phyloP scores from a whole-genome alignment of 2,797 vertebrate genomes.

The Loriculus beryllinus region DNA sequence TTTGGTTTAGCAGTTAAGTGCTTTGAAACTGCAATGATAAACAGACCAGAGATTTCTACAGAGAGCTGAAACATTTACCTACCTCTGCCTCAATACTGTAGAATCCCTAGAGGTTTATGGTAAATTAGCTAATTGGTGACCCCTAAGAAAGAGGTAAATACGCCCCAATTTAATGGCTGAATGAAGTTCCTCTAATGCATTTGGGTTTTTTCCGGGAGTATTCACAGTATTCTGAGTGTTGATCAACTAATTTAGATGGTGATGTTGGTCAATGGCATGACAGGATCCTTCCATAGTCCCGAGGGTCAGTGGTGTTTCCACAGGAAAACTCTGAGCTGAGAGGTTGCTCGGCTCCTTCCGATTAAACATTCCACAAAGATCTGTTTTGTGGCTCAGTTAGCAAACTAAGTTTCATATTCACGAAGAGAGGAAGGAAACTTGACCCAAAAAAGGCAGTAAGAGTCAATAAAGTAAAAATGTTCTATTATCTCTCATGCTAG shows the following conservation, averaged over 20 bases:
- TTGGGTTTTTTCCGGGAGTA: not conserved
- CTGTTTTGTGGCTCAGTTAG: not conserved
- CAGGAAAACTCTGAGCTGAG: not conserved
- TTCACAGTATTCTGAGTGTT: not conserved
- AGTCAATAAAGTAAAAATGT: not conserved
- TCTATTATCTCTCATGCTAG: not conserved
- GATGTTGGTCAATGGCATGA: not conserved
- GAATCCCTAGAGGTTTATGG: not conserved
- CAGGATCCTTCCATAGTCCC: not conserved
- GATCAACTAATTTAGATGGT: not conserved
- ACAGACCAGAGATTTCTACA: conserved; percentile 14
- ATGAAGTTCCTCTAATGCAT: not conserved
- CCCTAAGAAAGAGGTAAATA: not conserved
- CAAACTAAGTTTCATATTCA: not conserved
- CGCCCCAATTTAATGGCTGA: not conserved
- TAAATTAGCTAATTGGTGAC: not conserved
- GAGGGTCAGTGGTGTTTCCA: not conserved
- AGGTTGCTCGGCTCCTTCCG: not conserved
- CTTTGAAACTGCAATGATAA: not conserved
- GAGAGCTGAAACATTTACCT: not conserved
- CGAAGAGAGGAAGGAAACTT: not conserved
- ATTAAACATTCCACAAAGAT: not conserved
- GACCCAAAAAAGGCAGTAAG: not conserved
- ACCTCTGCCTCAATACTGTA: not conserved
- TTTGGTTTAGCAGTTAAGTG: not conserved